These are phyloP conservation scores for Corynorhinus townsendii DNA, from an alignment of 2,113 vertebrate genomes.

Conservation along the genomic window DNA sequence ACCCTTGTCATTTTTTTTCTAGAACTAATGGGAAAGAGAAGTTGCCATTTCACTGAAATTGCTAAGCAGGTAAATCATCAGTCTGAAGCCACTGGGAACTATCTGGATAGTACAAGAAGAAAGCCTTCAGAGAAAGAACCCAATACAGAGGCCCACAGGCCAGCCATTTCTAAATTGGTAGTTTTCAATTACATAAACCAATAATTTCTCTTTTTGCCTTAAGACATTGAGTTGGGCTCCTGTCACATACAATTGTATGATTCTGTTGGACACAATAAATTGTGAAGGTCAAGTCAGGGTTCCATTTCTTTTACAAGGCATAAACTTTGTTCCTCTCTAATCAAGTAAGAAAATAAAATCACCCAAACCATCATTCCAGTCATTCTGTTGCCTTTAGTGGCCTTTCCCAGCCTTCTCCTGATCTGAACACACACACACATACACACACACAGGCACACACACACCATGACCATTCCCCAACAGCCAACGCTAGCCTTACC, in stretches of 20 bases:
- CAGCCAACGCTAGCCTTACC: not conserved
- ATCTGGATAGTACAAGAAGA: not conserved
- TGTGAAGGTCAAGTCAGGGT: not conserved
- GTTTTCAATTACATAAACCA: not conserved
- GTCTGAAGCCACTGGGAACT: not conserved
- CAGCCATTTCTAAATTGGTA: not conserved
- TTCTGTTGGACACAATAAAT: not conserved
- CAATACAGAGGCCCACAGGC: not conserved
- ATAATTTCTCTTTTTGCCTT: not conserved
- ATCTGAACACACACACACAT: not conserved
- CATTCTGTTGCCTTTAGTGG: not conserved
- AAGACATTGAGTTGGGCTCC: not conserved
- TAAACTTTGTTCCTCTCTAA: not conserved
- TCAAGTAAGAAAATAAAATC: not conserved
- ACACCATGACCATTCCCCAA: not conserved
- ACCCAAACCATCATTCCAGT: not conserved
- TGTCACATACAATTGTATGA: not conserved
- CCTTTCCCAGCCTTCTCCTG: not conserved
- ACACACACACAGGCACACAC: not conserved
- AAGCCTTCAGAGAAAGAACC: not conserved
- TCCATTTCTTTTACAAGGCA: not conserved
- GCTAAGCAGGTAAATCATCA: not conserved
- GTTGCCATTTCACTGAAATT: not conserved
- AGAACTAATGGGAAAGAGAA: not conserved
- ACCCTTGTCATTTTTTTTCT: not conserved